phyloP scores from a whole-genome alignment of 2,888 invertebrate species.

The Latrodectus elegans region DNA sequence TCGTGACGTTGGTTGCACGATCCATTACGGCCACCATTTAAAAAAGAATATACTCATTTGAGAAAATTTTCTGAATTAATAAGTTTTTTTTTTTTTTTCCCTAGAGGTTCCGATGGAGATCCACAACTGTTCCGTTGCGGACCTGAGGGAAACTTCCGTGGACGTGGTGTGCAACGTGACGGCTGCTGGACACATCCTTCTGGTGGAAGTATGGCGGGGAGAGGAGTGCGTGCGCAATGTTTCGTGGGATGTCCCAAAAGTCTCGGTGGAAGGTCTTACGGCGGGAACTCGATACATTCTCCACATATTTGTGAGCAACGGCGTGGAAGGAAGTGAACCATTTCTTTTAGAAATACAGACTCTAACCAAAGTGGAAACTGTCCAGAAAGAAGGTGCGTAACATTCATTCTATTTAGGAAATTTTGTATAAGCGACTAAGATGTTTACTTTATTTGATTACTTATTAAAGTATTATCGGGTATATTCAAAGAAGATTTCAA shows the following conservation, averaged over 20 bases:
- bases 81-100: not conserved
- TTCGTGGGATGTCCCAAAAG: slow-evolving; percentile 24
- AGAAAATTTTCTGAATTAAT: too few relatives aligned
- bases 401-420: too few relatives aligned
- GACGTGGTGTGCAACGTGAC: slow-evolving; percentile 40
- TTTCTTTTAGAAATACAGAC: slow-evolving; percentile 17
- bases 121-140: slow-evolving; percentile 34
- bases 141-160: slow-evolving; percentile 24
- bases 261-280: slow-evolving; percentile 23
- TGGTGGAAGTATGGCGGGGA: slow-evolving; percentile 7
- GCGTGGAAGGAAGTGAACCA: slow-evolving; percentile 30
- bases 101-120: slow-evolving; percentile 36
- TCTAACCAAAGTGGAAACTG: not conserved
- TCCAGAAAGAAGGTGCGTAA: not conserved
- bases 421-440: too few relatives aligned
- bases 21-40: too few relatives aligned
- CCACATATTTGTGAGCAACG: slow-evolving; percentile 29
- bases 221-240: slow-evolving; percentile 30
- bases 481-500: too few relatives aligned
- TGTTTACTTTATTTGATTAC: not conserved
- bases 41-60: too few relatives aligned
- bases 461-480: too few relatives aligned
- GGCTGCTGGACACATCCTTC: not conserved
- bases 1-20: too few relatives aligned
- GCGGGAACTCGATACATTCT: slow-evolving; percentile 27